phyloP scores from a whole-genome alignment of 2,888 invertebrate genomes.

The Linnaemya tessellans region DNA sequence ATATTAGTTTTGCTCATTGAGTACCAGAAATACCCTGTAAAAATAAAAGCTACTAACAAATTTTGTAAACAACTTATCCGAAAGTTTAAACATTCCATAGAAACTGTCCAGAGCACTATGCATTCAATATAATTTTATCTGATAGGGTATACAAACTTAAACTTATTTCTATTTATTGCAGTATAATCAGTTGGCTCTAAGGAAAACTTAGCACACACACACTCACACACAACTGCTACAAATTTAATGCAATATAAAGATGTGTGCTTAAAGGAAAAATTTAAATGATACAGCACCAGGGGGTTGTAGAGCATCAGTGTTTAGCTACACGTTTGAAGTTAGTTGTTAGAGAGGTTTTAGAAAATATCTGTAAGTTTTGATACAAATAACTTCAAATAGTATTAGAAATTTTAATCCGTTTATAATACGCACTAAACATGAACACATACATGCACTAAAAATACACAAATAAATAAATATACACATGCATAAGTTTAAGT shows the following conservation, averaged over 20 bases:
- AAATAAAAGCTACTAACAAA: too few relatives aligned
- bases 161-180: neutral
- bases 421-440: slow-evolving; percentile 79
- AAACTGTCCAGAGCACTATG: too few relatives aligned
- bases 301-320: neutral
- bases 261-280: slow-evolving; percentile 39
- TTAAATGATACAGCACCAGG: slow-evolving; percentile 24
- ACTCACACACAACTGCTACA: neutral
- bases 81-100: too few relatives aligned
- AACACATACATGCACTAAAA: slow-evolving; percentile 26
- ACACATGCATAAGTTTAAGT: slow-evolving; percentile 36
- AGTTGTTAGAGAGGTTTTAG: slow-evolving; percentile 43
- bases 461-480: slow-evolving; percentile 56
- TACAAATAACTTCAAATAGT: slow-evolving; percentile 73
- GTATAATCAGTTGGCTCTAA: slow-evolving; percentile 9
- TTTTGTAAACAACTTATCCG: too few relatives aligned
- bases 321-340: neutral
- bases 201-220: slow-evolving; percentile 8
- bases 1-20: too few relatives aligned
- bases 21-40: too few relatives aligned
- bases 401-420: slow-evolving; percentile 82
- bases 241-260: slow-evolving; percentile 38
- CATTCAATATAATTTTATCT: neutral
- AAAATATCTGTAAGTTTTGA: slow-evolving; percentile 66
- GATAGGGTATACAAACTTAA: slow-evolving; percentile 3